Evolutionary conservation across 2,113 vertebrate genomes (phyloP), one percentile per base, ranked within the genome.

Genomic region (Hypocryptadius cinnamomeus): DNA sequence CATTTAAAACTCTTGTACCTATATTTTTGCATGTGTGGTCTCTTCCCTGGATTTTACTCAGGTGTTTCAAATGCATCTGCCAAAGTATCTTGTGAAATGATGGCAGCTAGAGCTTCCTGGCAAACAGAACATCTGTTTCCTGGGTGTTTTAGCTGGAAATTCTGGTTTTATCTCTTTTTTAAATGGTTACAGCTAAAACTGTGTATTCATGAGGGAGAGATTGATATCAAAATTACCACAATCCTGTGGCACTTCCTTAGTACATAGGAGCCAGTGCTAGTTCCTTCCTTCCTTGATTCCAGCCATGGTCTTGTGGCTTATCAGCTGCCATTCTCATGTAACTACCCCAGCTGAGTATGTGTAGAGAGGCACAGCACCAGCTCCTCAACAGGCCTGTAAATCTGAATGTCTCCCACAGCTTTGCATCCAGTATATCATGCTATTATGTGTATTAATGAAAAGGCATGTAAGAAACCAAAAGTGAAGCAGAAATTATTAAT

Each of bases 251-350:
- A 13, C 28, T 47, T 51, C 24, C 15, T 45, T 40, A 11, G 14
- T 35, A 31, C 2, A 2, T 17, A 19, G 48, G 44, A 69, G 19
- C 13, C 0, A 73, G 16, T 48, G 31, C 6, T 12, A 4, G 2
- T 37, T 83, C 33, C 14, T 82, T 64, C 39, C 51, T 11, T 56
- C 27, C 16, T 51, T 31, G 21, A 33, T 85, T 83, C 66, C 50
- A 93, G 27, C 10, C 35, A 4, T 1, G 3, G 15, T 70, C 27
- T 39, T 35, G 12, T 39, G 40, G 10, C 15, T 74, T 35, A 48
- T 33, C 50, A 88, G 70, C 65, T 80, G 40, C 64, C 1, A 0
- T 48, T 68, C 30, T 69, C 3, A 0, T 20, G 4, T 25, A 54
- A 39, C 16, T 80, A 4, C 5, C 24, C 17, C 50, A 66, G 15